phyloP scores from a whole-genome alignment of 2,797 vertebrate genomes.

The Masticophis lateralis region DNA sequence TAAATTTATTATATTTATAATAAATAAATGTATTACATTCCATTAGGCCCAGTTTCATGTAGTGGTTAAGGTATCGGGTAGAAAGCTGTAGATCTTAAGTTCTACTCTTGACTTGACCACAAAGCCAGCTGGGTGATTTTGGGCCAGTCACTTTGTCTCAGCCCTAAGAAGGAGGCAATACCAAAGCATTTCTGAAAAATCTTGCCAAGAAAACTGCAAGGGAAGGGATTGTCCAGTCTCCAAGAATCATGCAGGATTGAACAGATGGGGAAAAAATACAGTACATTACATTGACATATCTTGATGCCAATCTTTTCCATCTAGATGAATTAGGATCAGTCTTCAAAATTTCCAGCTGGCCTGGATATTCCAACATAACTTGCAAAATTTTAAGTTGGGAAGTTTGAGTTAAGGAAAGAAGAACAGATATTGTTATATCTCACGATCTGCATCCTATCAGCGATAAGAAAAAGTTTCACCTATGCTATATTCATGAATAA shows the following conservation, averaged over 20 bases:
- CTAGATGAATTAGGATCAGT: not conserved
- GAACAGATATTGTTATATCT: not conserved
- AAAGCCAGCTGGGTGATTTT: not conserved
- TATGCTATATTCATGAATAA: not conserved
- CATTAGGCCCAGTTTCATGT: not conserved
- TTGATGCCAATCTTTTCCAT: not conserved
- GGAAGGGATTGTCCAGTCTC: not conserved
- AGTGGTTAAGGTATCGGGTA: not conserved
- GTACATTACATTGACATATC: not conserved
- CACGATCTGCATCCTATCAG: not conserved
- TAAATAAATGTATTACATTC: not conserved
- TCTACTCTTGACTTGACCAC: not conserved
- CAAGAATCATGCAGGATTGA: not conserved
- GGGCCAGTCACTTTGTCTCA: not conserved
- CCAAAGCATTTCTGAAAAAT: not conserved
- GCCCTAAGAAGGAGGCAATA: not conserved
- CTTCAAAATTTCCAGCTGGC: not conserved
- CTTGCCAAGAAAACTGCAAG: not conserved
- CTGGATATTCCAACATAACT: not conserved
- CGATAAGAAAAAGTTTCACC: not conserved
- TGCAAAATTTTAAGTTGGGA: not conserved
- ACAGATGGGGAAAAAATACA: not conserved
- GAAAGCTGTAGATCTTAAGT: not conserved
- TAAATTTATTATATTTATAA: not conserved
- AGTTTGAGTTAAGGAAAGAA: conserved; percentile 23